Conservation (phyloP, 1,140 invertebrate genomes). For the Agrypnia vestita region DNA sequence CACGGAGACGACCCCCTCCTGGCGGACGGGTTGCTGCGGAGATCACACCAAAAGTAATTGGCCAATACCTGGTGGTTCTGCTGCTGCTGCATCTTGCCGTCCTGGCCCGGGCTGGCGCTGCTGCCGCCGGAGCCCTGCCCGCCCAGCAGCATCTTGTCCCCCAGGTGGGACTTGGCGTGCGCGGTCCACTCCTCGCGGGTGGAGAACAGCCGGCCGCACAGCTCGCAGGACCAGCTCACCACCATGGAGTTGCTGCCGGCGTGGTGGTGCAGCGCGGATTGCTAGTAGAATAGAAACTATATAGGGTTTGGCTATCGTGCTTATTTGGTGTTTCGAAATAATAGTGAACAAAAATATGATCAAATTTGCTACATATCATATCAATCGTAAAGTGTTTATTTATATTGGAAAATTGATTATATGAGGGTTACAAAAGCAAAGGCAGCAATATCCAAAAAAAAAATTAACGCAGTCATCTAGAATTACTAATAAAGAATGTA, state of each 20-base stretch:
- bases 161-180: slow-evolving; percentile 81
- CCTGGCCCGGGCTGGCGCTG: slow-evolving; percentile 66
- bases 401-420: too few relatives aligned
- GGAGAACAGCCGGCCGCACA: slow-evolving; percentile 80
- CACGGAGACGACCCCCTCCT: slow-evolving; percentile 35
- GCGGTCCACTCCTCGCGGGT: slow-evolving; percentile 83
- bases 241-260: slow-evolving; percentile 64
- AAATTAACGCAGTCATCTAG: too few relatives aligned
- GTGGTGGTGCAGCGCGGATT: slow-evolving; percentile 59
- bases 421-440: too few relatives aligned
- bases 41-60: slow-evolving; percentile 35
- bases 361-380: too few relatives aligned
- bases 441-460: too few relatives aligned
- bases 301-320: slow-evolving; percentile 57
- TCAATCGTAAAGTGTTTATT: too few relatives aligned
- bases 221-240: slow-evolving; percentile 80
- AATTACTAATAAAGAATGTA: too few relatives aligned
- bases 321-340: slow-evolving; percentile 62
- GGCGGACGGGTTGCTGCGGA: slow-evolving; percentile 22
- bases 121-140: slow-evolving; percentile 46
- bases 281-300: slow-evolving; percentile 61
- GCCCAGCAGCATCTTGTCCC: slow-evolving; percentile 70
- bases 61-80: slow-evolving; percentile 63
- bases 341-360: slow-evolving; percentile 71
- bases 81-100: slow-evolving; percentile 71